Conservation (phyloP, 2,113 vertebrate genomes). For the Plestiodon gilberti region DNA sequence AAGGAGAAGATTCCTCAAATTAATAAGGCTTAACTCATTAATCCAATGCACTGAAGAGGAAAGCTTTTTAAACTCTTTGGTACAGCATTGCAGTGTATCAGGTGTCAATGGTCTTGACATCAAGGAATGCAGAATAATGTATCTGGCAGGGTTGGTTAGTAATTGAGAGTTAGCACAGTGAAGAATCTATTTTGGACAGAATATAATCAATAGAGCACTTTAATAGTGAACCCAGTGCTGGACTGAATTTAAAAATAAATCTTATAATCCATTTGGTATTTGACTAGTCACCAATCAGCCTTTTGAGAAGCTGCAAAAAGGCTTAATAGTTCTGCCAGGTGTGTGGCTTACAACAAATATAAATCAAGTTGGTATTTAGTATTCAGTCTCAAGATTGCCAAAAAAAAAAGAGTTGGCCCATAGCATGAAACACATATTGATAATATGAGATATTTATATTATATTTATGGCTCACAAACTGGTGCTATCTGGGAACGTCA, state of each 20-base stretch:
- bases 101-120: neutral
- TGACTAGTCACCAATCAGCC: constrained; percentile 55
- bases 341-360: constrained; percentile 34
- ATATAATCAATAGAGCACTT: constrained; percentile 36
- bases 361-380: constrained; percentile 16
- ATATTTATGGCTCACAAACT: no score
- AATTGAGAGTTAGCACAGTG: constrained; percentile 32
- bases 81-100: neutral
- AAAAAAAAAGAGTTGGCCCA: neutral
- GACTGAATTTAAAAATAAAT: constrained; percentile 49
- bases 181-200: neutral
- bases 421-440: neutral
- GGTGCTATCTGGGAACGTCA: no score
- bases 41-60: neutral
- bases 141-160: constrained; percentile 31
- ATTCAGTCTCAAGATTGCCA: neutral
- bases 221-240: constrained; percentile 25
- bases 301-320: constrained; percentile 19
- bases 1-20: neutral
- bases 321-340: constrained; percentile 7
- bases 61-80: constrained; percentile 2
- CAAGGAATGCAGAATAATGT: constrained; percentile 32
- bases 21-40: constrained; percentile 4
- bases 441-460: no score
- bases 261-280: constrained; percentile 51